Evolutionary conservation across 2,113 vertebrate species (phyloP).

Genomic region (Ondatra zibethicus): DNA sequence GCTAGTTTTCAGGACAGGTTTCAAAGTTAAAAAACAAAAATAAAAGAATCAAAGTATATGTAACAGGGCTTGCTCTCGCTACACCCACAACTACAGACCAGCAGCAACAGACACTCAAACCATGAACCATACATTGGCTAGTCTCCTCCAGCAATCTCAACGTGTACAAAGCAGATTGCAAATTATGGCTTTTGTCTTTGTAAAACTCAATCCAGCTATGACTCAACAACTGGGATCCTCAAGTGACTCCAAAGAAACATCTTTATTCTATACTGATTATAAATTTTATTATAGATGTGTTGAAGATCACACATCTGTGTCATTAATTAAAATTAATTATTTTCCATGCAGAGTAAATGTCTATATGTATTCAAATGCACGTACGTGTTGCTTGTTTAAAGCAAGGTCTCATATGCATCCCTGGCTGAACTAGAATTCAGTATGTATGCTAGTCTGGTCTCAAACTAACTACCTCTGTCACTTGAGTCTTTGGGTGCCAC

Average conservation of each 20-base stretch:
- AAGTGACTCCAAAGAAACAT: not conserved
- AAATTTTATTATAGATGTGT: not conserved
- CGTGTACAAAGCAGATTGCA: not conserved
- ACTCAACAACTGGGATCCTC: not conserved
- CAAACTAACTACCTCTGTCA: too few relatives aligned
- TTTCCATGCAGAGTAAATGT: not conserved
- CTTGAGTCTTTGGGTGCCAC: too few relatives aligned
- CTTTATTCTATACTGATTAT: not conserved
- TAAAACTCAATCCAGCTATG: not conserved
- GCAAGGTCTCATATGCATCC: not conserved
- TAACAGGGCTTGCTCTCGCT: not conserved
- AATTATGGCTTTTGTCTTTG: not conserved
- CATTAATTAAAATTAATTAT: not conserved
- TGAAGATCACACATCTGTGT: not conserved
- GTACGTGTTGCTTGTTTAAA: not conserved
- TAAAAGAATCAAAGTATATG: not conserved
- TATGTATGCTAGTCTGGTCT: not conserved
- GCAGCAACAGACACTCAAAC: not conserved
- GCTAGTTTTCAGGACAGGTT: too few relatives aligned
- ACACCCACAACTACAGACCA: not conserved
- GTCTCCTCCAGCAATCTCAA: not conserved
- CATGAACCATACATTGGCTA: not conserved
- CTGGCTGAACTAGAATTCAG: not conserved
- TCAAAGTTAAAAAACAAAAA: too few relatives aligned
- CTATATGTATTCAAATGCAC: not conserved